A percentile compares a stretch with the other conserved stretches of the same genome.
phyloP scores from a whole-genome alignment of 2,888 invertebrate species.

The Lissocephala sabroskyi region DNA sequence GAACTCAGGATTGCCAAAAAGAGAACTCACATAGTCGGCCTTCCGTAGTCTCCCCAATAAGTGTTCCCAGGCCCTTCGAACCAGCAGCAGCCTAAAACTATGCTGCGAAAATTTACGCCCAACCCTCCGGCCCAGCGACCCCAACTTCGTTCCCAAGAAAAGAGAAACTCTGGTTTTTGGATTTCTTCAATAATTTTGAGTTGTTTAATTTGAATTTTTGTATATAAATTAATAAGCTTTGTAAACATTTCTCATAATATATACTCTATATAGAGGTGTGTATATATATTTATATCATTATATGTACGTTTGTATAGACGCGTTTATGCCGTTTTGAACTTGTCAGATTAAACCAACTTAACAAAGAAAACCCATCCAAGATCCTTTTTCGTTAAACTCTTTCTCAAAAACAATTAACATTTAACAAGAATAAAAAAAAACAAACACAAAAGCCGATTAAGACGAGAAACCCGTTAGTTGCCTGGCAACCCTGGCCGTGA shows the following conservation, averaged over 20 bases:
- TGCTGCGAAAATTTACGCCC: no score
- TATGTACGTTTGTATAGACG: no score
- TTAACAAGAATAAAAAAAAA: constrained; percentile 4
- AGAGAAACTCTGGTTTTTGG: background rate
- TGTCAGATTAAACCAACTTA: constrained; percentile 65
- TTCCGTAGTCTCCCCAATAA: no score
- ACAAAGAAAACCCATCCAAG: constrained; percentile 61
- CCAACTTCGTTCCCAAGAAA: no score
- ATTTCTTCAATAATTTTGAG: background rate
- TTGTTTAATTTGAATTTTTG: constrained; percentile 24
- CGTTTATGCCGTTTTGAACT: constrained; percentile 64
- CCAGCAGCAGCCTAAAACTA: no score
- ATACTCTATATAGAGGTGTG: no score
- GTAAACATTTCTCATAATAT: background rate
- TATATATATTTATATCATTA: constrained; percentile 29
- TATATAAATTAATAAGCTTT: constrained; percentile 62
- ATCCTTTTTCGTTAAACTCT: constrained; percentile 9
- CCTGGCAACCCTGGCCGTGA: no score
- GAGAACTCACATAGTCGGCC: no score
- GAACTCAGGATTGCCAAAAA: no score
- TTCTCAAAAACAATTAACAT: constrained; percentile 1
- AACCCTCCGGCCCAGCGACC: no score
- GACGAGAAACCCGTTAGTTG: no score
- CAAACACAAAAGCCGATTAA: background rate
- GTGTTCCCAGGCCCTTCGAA: no score